Base-by-base conservation (phyloP, 2,113 vertebrate genomes). In the Spea multiplicata region DNA sequence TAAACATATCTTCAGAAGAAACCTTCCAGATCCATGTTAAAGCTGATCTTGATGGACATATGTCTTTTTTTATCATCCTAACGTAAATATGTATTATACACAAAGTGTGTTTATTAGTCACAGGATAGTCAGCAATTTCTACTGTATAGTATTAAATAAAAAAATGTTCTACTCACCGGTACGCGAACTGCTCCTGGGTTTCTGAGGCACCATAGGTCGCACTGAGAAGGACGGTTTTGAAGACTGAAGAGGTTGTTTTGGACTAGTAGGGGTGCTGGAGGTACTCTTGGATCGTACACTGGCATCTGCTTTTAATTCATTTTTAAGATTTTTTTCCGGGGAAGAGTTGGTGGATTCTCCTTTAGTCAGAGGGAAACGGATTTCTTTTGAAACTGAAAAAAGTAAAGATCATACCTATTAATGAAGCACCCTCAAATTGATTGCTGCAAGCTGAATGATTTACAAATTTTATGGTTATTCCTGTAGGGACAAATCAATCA, bases 191-290 rank as follows among this genome's bases (percentile, higher is more conserved):
- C 93, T 91, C 71, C 95, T 90, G 0, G 96, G 97, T 68, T 98
- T 99, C 87, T 94, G 96, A 0, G 94, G 93, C 84, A 98, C 92
- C 5, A 88, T 86, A 46, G 96, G 96, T 5, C 97, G 92, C 47
- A 91, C 91, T 14, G 89, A 87, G 67, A 91, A 87, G 68, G 88
- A 83, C 4, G 96, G 97, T 84, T 96, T 98, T 1, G 90, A 61
- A 9, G 93, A 89, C 84, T 95, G 95, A 44, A 92, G 88, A 1
- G 87, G 91, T 0, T 95, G 94, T 84, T 96, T 97, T 0, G 95
- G 94, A 83, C 91, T 95, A 0, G 91, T 87, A 0, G 93, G 90
- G 0, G 91, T 89, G 53, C 87, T 81, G 61, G 88, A 86, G 8
- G 91, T 87, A 74, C 87, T 91, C 81, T 93, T 91, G 16, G 90